Base-by-base conservation (phyloP, 2,797 vertebrate genomes). In the Sternarchorhynchus goeldii region DNA sequence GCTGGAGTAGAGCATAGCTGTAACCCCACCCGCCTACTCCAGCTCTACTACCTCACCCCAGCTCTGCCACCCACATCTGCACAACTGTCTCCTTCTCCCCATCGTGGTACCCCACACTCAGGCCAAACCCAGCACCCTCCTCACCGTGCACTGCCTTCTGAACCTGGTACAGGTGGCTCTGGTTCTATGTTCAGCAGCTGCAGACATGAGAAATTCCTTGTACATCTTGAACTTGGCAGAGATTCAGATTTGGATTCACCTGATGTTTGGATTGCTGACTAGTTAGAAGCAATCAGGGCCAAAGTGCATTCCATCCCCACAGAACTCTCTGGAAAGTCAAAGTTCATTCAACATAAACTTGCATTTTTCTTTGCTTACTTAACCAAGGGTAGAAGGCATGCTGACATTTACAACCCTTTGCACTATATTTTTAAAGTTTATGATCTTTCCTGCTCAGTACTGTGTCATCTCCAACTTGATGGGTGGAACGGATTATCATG, bases 31-130 rank as follows among this genome's bases (percentile, higher is more conserved):
- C 63, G 79, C 78, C 88, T 81, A 78, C 69, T 32, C 72, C 1
- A 74, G 85, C 25, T 25, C 25, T 25, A 25, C 25, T 25, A 25
- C 25, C 25, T 25, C 25, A 78, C 69, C 29, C 72, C 1, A 74
- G 85, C 88, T 82, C 80, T 72, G 36, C 72, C 1, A 74, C 86
- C 85, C 86, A 89, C 90, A 91, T 88, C 88, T 91, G 87, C 85
- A 65, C 36, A 56, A 65, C 60, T 14, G 21, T 39, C 57, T 31
- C 55, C 31, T 68, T 70, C 5, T 10, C 29, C 31, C 6, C 14
- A 18, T 17, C 29, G 58, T 29, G 31, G 8, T 50, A 50, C 8
- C 10, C 12, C 8, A 50, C 45, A 10, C 7, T 45, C 41, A 10
- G 7, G 10, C 45, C 45, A 45, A 10, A 2, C 2, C 68, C 29